These are phyloP conservation scores for Chiroxiphia lanceolata DNA, from an alignment of 2,797 vertebrate species.

Conservation along the genomic window DNA sequence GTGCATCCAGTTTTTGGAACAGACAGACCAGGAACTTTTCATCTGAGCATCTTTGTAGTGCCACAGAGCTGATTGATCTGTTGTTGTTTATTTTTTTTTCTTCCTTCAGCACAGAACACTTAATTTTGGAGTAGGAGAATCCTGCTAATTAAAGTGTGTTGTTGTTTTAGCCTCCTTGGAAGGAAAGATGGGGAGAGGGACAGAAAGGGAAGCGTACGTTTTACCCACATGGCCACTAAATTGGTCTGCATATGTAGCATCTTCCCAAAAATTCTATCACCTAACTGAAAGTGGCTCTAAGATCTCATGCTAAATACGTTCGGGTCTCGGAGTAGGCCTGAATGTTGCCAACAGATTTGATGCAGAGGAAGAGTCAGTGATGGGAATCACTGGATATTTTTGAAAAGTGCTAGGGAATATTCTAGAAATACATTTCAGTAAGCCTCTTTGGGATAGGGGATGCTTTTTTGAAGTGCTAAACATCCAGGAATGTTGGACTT, in stretches of 20 bases:
- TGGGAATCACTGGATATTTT: not conserved
- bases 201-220: not conserved
- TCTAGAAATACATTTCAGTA: not conserved
- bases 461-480: not conserved
- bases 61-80: not conserved
- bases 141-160: not conserved
- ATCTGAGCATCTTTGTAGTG: not conserved
- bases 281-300: not conserved
- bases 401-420: not conserved
- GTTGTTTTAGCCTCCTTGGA: not conserved
- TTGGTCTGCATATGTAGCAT: not conserved
- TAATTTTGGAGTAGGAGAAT: not conserved
- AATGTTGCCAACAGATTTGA: not conserved
- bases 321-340: not conserved
- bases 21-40: not conserved
- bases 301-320: not conserved
- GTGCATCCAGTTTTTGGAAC: not conserved
- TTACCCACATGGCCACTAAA: not conserved
- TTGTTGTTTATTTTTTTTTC: not conserved
- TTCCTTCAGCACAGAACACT: not conserved
- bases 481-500: not conserved
- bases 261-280: not conserved
- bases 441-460: not conserved
- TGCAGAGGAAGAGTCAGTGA: not conserved
- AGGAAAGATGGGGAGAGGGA: not conserved